Base-by-base conservation (phyloP, 2,113 vertebrate genomes). In the Thomomys bottae region DNA sequence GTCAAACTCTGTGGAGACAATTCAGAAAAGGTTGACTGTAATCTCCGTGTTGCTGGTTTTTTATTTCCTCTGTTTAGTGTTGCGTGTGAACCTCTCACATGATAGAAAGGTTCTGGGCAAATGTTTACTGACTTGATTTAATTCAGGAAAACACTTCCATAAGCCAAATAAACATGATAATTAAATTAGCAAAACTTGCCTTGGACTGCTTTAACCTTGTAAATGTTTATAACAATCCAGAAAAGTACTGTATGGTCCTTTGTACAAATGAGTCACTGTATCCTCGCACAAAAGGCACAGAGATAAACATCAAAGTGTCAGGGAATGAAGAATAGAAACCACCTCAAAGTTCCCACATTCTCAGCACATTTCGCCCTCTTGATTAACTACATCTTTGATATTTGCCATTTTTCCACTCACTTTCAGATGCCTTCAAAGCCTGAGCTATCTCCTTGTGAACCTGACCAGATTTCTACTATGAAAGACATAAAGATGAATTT, bases 261-360 rank as follows among this genome's bases (percentile, higher is more conserved):
- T 83, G 89, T 93, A 91, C 94, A 96, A 57, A 96, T 96, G 93
- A 97, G 82, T 97, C 95, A 94, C 94, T 93, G 12, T 92, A 17
- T 94, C 79, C 30, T 70, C 61, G 80, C 24, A 4, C 45, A 54
- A 89, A 88, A 34, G 49, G 86, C 93, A 93, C 88, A 83, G 75
- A 96, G 84, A 96, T 89, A 92, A 90, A 94, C 90, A 93, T 15
- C 57, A 10, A 40, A 30, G 38, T 68, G 91, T 78, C 0, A 95
- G 3, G 81, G 97, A 97, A 97, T 70, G 92, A 95, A 94, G 45
- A 92, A 93, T 3, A 66, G 68, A 70, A 64, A 36, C 54, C 30
- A 92, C 59, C 45, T 84, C 75, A 66, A 91, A 82, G 70, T 26
- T 63, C 75, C 76, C 42, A 63, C 87, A 77, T 71, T 72, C 64